Evolutionary conservation across 2,888 invertebrate genomes (phyloP).

Genomic region (Calameuta idolon): DNA sequence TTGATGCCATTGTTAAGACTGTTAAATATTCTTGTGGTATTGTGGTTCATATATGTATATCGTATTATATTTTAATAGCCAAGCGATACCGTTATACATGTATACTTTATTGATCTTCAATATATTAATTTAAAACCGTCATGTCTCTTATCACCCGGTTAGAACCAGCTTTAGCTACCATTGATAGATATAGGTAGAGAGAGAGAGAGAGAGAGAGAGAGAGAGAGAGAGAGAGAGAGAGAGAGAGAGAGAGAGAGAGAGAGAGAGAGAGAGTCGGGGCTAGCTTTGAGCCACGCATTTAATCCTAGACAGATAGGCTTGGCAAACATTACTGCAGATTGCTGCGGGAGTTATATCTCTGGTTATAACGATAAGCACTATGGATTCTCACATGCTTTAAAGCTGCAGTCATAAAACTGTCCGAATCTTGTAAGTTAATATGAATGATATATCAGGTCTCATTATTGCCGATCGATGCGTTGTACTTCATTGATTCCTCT

Average conservation of each 20-base stretch:
- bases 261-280: slow-evolving; percentile 15
- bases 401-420: slow-evolving; percentile 19
- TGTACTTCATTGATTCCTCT: neutral
- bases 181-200: neutral
- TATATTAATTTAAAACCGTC: neutral
- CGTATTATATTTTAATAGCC: neutral
- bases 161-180: neutral
- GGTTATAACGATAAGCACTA: neutral
- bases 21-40: neutral
- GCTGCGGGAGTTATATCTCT: slow-evolving; percentile 17
- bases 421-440: slow-evolving; percentile 1
- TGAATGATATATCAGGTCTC: neutral
- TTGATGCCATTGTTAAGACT: neutral
- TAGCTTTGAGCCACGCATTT: slow-evolving; percentile 21
- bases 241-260: slow-evolving; percentile 14
- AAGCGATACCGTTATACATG: neutral
- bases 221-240: slow-evolving; percentile 17
- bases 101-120: neutral
- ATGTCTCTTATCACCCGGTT: neutral
- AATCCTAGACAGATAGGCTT: slow-evolving; percentile 22
- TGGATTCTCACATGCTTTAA: slow-evolving; percentile 10
- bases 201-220: slow-evolving; percentile 15
- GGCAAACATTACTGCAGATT: slow-evolving; percentile 23
- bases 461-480: neutral
- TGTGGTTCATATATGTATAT: neutral